Evolutionary conservation across 2,888 invertebrate genomes (phyloP).

Genomic region (Azorinus chamasolen): DNA sequence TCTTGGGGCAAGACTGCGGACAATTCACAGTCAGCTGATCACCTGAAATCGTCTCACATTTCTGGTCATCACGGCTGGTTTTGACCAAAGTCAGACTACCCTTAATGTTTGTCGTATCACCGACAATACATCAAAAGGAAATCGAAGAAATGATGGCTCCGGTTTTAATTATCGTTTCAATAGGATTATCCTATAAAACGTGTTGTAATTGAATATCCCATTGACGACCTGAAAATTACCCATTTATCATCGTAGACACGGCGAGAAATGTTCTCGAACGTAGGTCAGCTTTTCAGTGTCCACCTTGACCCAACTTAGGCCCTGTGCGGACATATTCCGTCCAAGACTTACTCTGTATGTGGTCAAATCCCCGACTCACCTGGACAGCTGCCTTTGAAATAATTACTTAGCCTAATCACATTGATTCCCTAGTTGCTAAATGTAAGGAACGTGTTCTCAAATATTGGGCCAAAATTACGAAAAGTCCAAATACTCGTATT

Average conservation of each 20-base stretch:
- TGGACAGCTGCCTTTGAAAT: no score
- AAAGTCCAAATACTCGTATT: no score
- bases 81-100: conserved; percentile 20
- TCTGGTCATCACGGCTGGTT: conserved; percentile 6
- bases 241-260: conserved; percentile 22
- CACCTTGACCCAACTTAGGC: no score
- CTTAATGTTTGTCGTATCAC: conserved; percentile 24
- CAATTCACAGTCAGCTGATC: conserved; percentile 5
- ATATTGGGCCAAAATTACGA: no score
- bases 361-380: no score
- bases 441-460: no score
- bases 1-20: neutral
- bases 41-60: conserved; percentile 21
- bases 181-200: conserved; percentile 16
- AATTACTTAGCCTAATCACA: no score
- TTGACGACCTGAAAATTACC: conserved; percentile 23
- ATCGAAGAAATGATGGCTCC: conserved; percentile 34
- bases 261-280: conserved; percentile 5
- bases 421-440: no score
- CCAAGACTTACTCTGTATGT: no score
- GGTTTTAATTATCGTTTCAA: conserved; percentile 52
- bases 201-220: conserved; percentile 1
- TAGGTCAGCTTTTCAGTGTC: neutral
- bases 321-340: no score
- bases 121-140: conserved; percentile 48